Percentiles rank a stretch among this genome's conserved stretches.
Evolutionary conservation across 2,888 invertebrate genomes (phyloP).

Genomic region (Oeneis ivallda): DNA sequence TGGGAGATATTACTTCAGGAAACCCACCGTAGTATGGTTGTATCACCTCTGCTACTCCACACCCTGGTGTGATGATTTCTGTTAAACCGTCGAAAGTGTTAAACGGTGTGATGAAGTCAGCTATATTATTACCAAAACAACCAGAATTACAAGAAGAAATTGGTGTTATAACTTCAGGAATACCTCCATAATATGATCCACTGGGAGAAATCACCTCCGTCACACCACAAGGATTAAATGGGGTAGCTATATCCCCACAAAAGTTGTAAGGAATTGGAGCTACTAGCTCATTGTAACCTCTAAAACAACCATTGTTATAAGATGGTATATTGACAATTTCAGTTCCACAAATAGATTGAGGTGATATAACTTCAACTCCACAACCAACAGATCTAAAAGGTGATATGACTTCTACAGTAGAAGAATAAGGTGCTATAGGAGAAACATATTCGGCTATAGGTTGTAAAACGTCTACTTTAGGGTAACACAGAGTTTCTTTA

Average conservation of each 20-base stretch:
- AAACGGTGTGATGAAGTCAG: background rate
- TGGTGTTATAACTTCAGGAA: constrained; percentile 5
- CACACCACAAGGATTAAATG: background rate
- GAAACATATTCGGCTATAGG: background rate
- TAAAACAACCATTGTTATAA: constrained; percentile 9
- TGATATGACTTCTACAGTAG: constrained; percentile 33
- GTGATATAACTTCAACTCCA: constrained; percentile 2
- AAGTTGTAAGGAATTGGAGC: constrained; percentile 2
- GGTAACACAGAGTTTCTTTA: constrained; percentile 17
- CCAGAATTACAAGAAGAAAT: background rate
- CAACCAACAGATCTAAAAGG: constrained; percentile 11
- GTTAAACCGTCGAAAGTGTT: background rate
- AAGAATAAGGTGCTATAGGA: constrained; percentile 31
- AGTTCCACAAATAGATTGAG: background rate
- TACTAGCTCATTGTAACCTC: background rate
- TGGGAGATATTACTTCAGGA: constrained; percentile 27
- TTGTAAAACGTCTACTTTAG: background rate
- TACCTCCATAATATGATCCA: background rate
- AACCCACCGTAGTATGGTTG: background rate
- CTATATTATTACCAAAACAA: background rate
- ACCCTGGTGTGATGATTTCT: constrained; percentile 6
- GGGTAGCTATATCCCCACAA: background rate
- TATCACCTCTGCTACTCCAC: background rate
- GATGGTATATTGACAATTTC: background rate
- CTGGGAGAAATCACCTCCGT: background rate